Base-by-base conservation (phyloP, 2,113 vertebrate species). In the Brienomyrus longianalis region DNA sequence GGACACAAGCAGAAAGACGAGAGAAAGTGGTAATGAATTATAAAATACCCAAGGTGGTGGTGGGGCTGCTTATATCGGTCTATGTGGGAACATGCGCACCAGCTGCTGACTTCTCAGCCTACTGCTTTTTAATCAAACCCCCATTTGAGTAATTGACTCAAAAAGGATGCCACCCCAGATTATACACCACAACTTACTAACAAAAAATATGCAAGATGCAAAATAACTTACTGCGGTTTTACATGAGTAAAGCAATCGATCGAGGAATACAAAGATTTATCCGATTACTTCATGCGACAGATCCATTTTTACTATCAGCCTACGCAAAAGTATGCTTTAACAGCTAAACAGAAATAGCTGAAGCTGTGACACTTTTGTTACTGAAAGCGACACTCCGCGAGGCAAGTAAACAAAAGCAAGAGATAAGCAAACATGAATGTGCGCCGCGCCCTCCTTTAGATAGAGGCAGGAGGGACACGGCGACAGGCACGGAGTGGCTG, bases 1-100 rank as follows among this genome's bases (percentile, higher is more conserved):
- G 66, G 54, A 90, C 83, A 88, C 88, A 51, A 70, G 50, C 47
- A 74, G 86, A 86, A 31, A 56, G 10, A 52, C 3, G n/a, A 51
- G 52, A 9, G n/a, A 48, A 0, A 85, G 70, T n/a, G 27, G 48
- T 15, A 89, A 83, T 88, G 74, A 23, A 66, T 88, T 66, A 35
- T 15, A 47, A 66, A 66, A 66, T 11, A 66, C 23, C 59, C n/a
- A 62, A 62, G 23, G 59, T 56, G 17, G 31, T 31, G 31, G 31
- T 31, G 31, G n/a, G 8, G n/a, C n/a, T 31, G 62, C 31, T 70
- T 70, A 31, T 3, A 31, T 31, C 62, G 27, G 10, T 27, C 23
- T 62, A 62, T 62, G 8, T 62, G n/a, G 62, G 62, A 54, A 70
- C n/a, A 70, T 4, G 62, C 10, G 10, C 56, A n/a, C 23, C 62